A percentile compares a stretch with the other conserved stretches of the same genome.
Evolutionary conservation across 2,888 invertebrate species (phyloP).

Genomic region (Gisinianus flammeolus): DNA sequence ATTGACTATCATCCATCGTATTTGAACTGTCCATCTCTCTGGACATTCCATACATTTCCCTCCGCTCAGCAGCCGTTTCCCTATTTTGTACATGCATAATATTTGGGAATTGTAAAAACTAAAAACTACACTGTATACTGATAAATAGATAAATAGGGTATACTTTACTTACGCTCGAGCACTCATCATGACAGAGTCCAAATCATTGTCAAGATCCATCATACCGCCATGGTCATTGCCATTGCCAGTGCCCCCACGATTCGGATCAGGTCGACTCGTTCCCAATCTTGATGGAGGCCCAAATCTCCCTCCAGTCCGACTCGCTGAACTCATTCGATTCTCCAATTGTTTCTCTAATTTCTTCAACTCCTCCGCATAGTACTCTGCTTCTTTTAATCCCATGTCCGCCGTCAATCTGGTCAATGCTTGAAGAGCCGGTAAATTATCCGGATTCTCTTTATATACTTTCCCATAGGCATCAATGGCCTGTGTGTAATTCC

Average conservation of each 20-base stretch:
- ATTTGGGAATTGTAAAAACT: no score
- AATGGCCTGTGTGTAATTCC: conserved; percentile 74
- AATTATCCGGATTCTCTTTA: conserved; percentile 89
- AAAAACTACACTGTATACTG: background rate
- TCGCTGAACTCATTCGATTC: conserved; percentile 53
- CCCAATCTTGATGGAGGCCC: conserved; percentile 47
- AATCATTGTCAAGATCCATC: background rate
- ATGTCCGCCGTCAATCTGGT: conserved; percentile 88
- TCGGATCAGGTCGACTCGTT: conserved; percentile 38
- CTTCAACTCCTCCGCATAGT: conserved; percentile 83
- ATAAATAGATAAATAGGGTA: background rate
- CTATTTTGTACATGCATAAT: background rate
- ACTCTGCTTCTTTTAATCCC: conserved; percentile 85
- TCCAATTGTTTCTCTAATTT: conserved; percentile 67
- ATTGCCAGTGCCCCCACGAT: conserved; percentile 22
- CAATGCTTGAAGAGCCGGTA: conserved; percentile 86
- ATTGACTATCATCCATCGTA: background rate
- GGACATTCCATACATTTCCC: conserved; percentile 36
- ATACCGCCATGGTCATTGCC: background rate
- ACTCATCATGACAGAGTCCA: background rate
- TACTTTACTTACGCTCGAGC: conserved; percentile 13
- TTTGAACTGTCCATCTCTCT: background rate
- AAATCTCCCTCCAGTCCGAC: conserved; percentile 41
- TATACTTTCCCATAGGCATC: conserved; percentile 74
- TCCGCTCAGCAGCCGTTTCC: conserved; percentile 33